Base-by-base conservation (phyloP, 1,140 invertebrate genomes). In the Apocrypta bakeri region DNA sequence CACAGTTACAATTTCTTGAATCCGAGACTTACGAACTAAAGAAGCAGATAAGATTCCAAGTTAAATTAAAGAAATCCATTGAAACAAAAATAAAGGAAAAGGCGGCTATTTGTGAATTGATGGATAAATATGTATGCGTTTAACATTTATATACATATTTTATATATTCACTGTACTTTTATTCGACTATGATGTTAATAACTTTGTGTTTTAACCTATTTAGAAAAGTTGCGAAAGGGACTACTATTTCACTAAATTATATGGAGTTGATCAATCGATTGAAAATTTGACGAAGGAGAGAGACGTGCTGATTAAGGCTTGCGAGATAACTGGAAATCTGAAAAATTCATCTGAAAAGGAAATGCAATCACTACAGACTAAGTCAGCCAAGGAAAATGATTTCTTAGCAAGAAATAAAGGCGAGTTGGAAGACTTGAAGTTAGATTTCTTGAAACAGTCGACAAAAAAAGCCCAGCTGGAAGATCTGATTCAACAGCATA, bases 21-120 rank as follows among this genome's bases (percentile, higher is more conserved):
- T 17, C 14, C 48, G 48, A 56, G 21, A 6, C 17, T 56, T 21
- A 2, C 0, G 48, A n/a, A 17, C 17, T 21, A 56, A 97, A 99
- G 90, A 97, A 98, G 91, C 97, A 99, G 88, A 97, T 98, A 0
- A 97, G 99, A 92, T 97, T 96, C 90, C 97, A 97, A 21, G 98
- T 98, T 89, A 96, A 98, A 89, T 98, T 90, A 98, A 97, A 56
- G 17, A 56, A n/a, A n/a, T n/a, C n/a, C n/a, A n/a, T n/a, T 56
- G 48, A 56, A n/a, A 2, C n/a, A n/a, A 21, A n/a, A 56, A 56
- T 21, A n/a, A 56, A 4, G 3, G 48, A 56, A 56, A 21, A 21
- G 48, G 17, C 48, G 17, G 7, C 21, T 21, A n/a, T 56, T n/a
- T 21, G 48, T 21, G n/a, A 56, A 21, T 56, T 56, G 88, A 97